Percentiles rank a stretch among this genome's conserved stretches.
Conservation (phyloP, 2,888 invertebrate species). For the Amphipyra berbera region DNA sequence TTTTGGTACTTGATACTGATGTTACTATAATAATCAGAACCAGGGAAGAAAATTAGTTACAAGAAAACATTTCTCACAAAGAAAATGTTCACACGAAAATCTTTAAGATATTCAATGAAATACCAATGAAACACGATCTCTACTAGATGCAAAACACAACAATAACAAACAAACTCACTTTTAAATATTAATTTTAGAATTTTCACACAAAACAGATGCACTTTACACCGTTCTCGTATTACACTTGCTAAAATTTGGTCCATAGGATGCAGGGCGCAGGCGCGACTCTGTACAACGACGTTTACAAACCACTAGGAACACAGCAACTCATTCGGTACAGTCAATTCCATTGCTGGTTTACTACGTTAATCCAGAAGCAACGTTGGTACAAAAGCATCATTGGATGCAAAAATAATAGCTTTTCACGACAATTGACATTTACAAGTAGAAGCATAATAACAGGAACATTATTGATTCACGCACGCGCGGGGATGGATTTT, state of each 20-base stretch:
- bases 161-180: constrained; percentile 74
- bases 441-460: constrained; percentile 54
- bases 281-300: constrained; percentile 70
- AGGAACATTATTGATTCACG: constrained; percentile 83
- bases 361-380: accelerated
- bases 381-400: constrained; percentile 51
- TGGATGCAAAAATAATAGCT: constrained; percentile 50
- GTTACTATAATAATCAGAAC: background rate
- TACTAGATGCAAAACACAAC: constrained; percentile 21
- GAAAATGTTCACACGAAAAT: constrained; percentile 30
- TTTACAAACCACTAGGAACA: constrained; percentile 61
- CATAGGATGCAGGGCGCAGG: constrained; percentile 84
- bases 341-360: constrained; percentile 63
- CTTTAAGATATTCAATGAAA: background rate
- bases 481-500: constrained; percentile 78
- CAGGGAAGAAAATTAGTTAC: background rate
- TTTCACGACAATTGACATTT: constrained; percentile 3
- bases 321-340: background rate
- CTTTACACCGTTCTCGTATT: constrained; percentile 77
- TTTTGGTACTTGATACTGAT: background rate
- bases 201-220: constrained; percentile 79
- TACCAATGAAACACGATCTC: constrained; percentile 11
- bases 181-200: constrained; percentile 64
- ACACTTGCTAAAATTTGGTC: constrained; percentile 83
- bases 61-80: constrained; percentile 30